Conservation (phyloP, 2,797 vertebrate genomes). For the Amblyopsis hoosieri region DNA sequence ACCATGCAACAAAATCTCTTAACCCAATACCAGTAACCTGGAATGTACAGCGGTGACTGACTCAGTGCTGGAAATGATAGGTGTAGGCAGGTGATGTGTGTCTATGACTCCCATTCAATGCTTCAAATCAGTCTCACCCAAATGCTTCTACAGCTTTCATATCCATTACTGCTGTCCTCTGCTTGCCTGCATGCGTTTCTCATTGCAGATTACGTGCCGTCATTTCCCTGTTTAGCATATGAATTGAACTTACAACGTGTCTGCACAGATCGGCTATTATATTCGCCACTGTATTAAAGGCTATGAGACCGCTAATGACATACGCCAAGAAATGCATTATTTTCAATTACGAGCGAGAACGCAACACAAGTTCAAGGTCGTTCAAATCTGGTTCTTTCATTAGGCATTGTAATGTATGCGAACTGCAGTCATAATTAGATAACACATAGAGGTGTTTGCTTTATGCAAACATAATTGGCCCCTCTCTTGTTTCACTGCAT, state of each 20-base stretch:
- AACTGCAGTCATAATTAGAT: conserved; percentile 43
- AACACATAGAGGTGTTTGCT: conserved; percentile 9
- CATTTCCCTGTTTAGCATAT: conserved; percentile 58
- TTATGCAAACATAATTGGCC: conserved; percentile 27
- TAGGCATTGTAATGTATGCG: conserved; percentile 7
- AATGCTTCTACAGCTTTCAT: conserved; percentile 46
- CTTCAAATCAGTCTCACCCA: neutral
- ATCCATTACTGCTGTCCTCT: conserved; percentile 33
- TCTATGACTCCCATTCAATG: neutral
- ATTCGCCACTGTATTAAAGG: conserved; percentile 35
- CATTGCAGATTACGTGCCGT: conserved; percentile 55
- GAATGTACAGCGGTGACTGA: conserved; percentile 47
- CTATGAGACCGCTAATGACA: conserved; percentile 29
- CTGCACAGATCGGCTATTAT: conserved; percentile 44
- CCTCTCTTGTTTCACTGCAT: conserved; percentile 1
- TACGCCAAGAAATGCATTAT: conserved; percentile 34
- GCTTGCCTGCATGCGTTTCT: conserved; percentile 35
- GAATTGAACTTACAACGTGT: conserved; percentile 39
- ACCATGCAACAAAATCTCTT: too few relatives aligned
- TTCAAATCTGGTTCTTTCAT: neutral
- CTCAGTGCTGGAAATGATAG: conserved; percentile 29
- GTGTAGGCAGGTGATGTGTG: conserved; percentile 5
- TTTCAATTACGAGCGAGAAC: conserved; percentile 44
- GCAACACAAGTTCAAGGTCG: conserved; percentile 17
- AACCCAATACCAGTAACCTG: too few relatives aligned